Conservation (phyloP, 2,113 vertebrate genomes). For the Poecilia latipinna region DNA sequence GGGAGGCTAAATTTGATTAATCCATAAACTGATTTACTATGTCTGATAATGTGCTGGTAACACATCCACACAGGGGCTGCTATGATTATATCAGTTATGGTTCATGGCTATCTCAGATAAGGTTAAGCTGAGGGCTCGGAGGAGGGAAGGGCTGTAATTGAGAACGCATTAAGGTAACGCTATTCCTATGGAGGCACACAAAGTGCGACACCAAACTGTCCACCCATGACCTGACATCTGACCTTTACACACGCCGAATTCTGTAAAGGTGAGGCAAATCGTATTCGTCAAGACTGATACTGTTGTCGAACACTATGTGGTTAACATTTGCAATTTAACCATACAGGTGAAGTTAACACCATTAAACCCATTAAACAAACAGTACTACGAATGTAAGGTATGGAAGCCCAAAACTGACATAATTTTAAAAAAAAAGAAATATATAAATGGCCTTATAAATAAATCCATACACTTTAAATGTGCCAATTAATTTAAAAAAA, state of each 20-base stretch:
- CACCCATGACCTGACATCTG: slow-evolving; percentile 9
- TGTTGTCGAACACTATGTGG: not conserved
- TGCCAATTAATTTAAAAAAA: too few species aligned
- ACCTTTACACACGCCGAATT: not conserved
- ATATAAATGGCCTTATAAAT: too few species aligned
- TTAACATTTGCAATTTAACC: not conserved
- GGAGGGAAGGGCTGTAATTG: slow-evolving; percentile 52
- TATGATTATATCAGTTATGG: slow-evolving; percentile 76
- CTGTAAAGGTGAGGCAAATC: not conserved
- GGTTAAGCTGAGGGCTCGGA: slow-evolving; percentile 62
- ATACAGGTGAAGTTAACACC: not conserved
- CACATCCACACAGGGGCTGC: slow-evolving; percentile 64
- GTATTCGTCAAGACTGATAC: not conserved
- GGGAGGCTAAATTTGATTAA: slow-evolving; percentile 74
- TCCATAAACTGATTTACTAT: slow-evolving; percentile 77
- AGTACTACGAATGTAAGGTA: too few species aligned
- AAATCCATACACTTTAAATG: too few species aligned
- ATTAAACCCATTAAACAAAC: not conserved
- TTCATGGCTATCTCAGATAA: slow-evolving; percentile 71
- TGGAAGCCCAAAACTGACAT: too few species aligned
- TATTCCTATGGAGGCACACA: slow-evolving; percentile 34
- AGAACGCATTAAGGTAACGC: slow-evolving; percentile 56
- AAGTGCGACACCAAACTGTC: slow-evolving; percentile 35
- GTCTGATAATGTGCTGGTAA: slow-evolving; percentile 74
- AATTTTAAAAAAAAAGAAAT: too few species aligned